Conservation (phyloP, 1,140 invertebrate genomes). For the Drosophila virilis region DNA sequence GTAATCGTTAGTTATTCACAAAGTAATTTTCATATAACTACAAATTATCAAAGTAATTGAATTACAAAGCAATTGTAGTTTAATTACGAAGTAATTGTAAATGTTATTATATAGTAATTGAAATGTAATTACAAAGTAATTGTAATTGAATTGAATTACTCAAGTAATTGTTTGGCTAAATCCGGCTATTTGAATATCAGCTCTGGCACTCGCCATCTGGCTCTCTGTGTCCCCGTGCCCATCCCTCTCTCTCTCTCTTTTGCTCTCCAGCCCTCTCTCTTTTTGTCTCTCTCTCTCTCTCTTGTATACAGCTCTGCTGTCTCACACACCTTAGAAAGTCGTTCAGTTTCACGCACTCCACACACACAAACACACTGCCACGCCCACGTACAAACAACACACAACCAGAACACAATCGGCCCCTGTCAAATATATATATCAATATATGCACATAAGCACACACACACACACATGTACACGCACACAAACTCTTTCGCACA, state of each 20-base stretch:
- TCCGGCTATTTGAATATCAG: not conserved
- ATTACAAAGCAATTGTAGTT: no score
- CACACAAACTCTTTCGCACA: not conserved
- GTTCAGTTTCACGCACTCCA: slow-evolving; percentile 8
- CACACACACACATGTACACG: not conserved
- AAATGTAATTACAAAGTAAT: no score
- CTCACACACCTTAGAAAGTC: slow-evolving; percentile 8
- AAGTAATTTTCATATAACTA: no score
- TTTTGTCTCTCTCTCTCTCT: not conserved
- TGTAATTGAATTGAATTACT: not conserved
- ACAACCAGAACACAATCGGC: no score
- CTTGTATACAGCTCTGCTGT: slow-evolving; percentile 1
- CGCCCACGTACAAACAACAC: not conserved
- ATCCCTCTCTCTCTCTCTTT: slow-evolving; percentile 8
- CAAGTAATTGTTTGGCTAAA: not conserved
- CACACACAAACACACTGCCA: slow-evolving; percentile 13
- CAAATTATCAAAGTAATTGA: no score
- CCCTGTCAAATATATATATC: no score
- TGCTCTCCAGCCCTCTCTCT: slow-evolving; percentile 16
- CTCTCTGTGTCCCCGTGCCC: not conserved
- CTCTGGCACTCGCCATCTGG: slow-evolving; percentile 13
- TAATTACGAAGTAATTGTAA: no score
- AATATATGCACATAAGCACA: not conserved
- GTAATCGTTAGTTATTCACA: no score
- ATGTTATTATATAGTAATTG: no score